phyloP scores from a whole-genome alignment of 2,113 vertebrate species.

The Scalopus aquaticus region DNA sequence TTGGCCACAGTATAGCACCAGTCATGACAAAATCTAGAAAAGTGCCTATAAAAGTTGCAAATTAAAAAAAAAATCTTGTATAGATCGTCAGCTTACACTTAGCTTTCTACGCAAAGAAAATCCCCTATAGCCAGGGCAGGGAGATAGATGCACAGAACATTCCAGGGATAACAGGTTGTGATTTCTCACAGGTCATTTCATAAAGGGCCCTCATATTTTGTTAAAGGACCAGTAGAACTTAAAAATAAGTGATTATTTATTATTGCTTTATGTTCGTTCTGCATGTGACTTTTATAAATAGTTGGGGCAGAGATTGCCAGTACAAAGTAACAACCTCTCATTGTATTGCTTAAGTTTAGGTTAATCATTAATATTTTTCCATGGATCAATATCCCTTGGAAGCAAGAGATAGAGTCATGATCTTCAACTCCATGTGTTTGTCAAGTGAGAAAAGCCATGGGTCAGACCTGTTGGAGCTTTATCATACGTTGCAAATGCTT shows the following conservation, averaged over 20 bases:
- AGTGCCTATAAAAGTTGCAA: not conserved
- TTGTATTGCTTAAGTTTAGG: slow-evolving; percentile 57
- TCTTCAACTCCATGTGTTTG: not conserved
- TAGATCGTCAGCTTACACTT: not conserved
- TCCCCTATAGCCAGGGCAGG: not conserved
- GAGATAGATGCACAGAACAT: not conserved
- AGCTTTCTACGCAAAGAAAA: not conserved
- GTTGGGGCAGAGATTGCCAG: not conserved
- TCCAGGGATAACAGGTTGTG: not conserved
- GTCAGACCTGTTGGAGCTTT: not conserved
- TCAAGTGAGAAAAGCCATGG: not conserved
- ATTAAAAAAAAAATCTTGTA: not conserved
- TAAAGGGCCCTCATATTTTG: not conserved
- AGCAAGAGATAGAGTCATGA: not conserved
- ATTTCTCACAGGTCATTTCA: not conserved
- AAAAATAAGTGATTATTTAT: not conserved
- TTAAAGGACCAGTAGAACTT: not conserved
- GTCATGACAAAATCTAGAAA: not conserved
- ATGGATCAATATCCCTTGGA: slow-evolving; percentile 21
- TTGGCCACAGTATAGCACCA: not conserved
- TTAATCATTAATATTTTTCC: slow-evolving; percentile 65
- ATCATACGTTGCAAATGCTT: not conserved
- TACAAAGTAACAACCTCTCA: slow-evolving; percentile 28
- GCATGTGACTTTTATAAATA: not conserved
- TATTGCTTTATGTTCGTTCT: not conserved